Conservation (phyloP, 2,888 invertebrate species). For the Euplexia lucipara region DNA sequence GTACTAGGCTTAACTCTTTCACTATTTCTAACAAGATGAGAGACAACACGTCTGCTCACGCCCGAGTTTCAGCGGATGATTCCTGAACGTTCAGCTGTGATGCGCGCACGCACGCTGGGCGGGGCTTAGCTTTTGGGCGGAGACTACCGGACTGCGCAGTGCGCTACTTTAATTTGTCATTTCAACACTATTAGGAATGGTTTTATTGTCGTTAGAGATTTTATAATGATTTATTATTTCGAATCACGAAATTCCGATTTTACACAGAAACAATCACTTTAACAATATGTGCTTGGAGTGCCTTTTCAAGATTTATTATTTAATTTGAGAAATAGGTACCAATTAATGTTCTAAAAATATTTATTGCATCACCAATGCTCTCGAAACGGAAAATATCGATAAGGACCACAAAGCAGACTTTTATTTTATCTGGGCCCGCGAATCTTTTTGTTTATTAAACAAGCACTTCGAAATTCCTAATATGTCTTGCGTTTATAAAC, state of each 20-base stretch:
- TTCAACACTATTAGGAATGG: constrained; percentile 2
- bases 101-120: constrained; percentile 69
- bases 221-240: not conserved
- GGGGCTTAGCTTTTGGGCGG: constrained; percentile 75
- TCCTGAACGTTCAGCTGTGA: constrained; percentile 54
- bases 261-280: not conserved
- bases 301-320: too few relatives aligned
- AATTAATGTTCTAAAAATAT: too few relatives aligned
- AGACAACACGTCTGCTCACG: constrained; percentile 50
- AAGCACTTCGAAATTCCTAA: too few relatives aligned
- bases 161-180: constrained; percentile 32
- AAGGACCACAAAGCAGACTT: too few relatives aligned
- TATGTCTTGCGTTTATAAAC: too few relatives aligned
- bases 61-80: constrained; percentile 62
- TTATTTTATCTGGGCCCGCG: too few relatives aligned
- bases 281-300: too few relatives aligned
- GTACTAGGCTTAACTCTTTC: not conserved
- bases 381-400: too few relatives aligned
- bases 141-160: constrained; percentile 12
- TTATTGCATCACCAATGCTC: too few relatives aligned
- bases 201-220: constrained; percentile 1
- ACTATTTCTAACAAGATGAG: not conserved
- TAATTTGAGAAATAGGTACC: too few relatives aligned
- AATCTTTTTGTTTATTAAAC: too few relatives aligned
- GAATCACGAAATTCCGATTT: not conserved